phyloP scores from a whole-genome alignment of 2,113 vertebrate species.

The Bubo blakistoni region DNA sequence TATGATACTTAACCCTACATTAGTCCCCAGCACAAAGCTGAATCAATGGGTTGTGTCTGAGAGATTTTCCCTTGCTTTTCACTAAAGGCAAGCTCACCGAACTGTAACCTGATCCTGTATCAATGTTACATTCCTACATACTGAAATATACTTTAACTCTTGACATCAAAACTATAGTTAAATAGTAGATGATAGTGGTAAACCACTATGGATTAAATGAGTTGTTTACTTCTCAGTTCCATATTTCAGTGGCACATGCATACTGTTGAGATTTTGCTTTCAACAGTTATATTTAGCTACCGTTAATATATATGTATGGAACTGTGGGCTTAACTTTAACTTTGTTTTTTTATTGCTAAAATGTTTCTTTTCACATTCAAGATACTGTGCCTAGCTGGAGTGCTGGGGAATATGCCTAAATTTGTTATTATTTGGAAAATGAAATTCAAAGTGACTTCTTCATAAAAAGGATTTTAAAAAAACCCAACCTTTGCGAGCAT shows the following conservation, averaged over 20 bases:
- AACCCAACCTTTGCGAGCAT: not conserved
- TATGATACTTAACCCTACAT: not conserved
- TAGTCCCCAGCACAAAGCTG: not conserved
- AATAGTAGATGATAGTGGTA: not conserved
- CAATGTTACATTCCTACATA: not conserved
- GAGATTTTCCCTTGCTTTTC: not conserved
- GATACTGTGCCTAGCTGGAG: not conserved
- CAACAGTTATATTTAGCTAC: not conserved
- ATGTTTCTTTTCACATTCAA: not conserved
- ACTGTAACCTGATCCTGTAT: not conserved
- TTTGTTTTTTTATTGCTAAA: not conserved
- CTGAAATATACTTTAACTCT: not conserved
- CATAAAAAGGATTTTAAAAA: not conserved
- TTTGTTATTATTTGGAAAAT: slow-evolving; percentile 1
- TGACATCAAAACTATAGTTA: not conserved
- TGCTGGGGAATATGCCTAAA: not conserved
- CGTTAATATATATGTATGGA: not conserved
- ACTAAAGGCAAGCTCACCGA: not conserved
- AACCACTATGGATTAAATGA: not conserved
- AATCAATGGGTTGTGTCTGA: not conserved
- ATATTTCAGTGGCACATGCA: not conserved
- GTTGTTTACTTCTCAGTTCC: not conserved
- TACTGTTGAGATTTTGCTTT: not conserved
- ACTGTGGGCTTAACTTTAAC: not conserved
- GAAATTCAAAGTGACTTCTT: not conserved